These are phyloP conservation scores for Argyresthia goedartella DNA, from an alignment of 2,888 invertebrate species.

Conservation along the genomic window DNA sequence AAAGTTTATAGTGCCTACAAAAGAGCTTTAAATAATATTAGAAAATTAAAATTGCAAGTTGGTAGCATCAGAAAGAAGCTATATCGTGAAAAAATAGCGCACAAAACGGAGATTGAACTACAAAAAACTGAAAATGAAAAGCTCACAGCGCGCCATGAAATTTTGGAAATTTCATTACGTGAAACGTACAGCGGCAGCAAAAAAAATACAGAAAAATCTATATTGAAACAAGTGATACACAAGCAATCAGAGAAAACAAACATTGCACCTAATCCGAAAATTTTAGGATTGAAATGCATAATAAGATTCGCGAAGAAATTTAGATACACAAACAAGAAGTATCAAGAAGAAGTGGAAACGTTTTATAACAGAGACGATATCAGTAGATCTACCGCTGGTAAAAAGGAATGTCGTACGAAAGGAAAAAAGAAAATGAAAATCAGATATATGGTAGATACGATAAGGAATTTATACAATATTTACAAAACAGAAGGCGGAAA, in stretches of 20 bases:
- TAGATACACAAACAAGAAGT: background rate
- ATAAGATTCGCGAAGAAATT: background rate
- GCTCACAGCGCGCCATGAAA: background rate
- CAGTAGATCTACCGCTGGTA: background rate
- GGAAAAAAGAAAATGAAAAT: background rate
- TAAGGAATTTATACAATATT: background rate
- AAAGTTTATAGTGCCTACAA: background rate
- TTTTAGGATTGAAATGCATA: background rate
- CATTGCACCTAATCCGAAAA: background rate
- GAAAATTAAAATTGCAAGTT: background rate
- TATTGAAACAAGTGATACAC: background rate
- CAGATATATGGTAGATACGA: background rate
- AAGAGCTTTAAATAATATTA: background rate
- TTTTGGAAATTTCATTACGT: background rate
- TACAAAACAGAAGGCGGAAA: background rate
- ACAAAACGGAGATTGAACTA: background rate
- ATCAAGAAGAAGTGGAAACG: background rate
- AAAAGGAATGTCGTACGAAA: background rate
- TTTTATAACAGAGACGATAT: background rate
- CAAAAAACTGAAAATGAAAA: background rate
- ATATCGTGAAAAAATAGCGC: background rate
- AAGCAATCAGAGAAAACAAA: background rate
- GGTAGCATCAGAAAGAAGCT: background rate
- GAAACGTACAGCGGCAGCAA: background rate
- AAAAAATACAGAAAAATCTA: background rate